Base-by-base conservation (phyloP, 1,140 invertebrate species). In the Ectropis grisescens region DNA sequence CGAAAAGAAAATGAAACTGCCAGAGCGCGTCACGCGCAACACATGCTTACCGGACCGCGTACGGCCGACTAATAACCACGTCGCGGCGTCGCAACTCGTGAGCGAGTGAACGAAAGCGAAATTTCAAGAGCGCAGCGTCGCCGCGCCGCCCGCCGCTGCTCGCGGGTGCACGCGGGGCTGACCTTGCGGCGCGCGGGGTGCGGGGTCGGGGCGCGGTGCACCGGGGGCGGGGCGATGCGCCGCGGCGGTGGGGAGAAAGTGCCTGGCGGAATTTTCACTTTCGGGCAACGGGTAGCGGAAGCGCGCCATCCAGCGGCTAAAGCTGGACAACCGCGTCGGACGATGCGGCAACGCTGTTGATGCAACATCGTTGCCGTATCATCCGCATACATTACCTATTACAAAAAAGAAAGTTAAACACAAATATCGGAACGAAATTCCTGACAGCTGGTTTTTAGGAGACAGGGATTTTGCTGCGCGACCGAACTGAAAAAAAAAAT, bases 111-210 rank as follows among this genome's bases (percentile, higher is more conserved):
- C 78, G 80, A 82, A 82, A 82, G 80, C 80, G 80, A 82, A 82
- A 82, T 82, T 82, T 82, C 80, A 82, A 82, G 80, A 82, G 76
- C 80, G 79, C 62, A 69, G 66, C 78, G 69, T n/a, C 65, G 59
- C 69, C 68, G 64, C 69, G 59, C 55, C 61, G 49, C 58, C n/a
- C n/a, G n/a, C n/a, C 66, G 58, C 55, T 62, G 59, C 64, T 55
- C 56, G 61, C 53, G 59, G n/a, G n/a, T n/a, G n/a, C n/a, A n/a
- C n/a, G n/a, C n/a, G 56, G 66, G 72, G 58, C 67, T 69, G 67
- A 71, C 67, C 67, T 71, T 72, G 68, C 66, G 70, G 53, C 55
- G 61, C 33, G 60, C 52, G 51, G 40, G 31, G 45, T 24, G 38
- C 15, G 57, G 49, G 35, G n/a, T n/a, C n/a, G n/a, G n/a, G n/a